phyloP scores from a whole-genome alignment of 2,797 vertebrate species.

The Hoplostethus mediterraneus region DNA sequence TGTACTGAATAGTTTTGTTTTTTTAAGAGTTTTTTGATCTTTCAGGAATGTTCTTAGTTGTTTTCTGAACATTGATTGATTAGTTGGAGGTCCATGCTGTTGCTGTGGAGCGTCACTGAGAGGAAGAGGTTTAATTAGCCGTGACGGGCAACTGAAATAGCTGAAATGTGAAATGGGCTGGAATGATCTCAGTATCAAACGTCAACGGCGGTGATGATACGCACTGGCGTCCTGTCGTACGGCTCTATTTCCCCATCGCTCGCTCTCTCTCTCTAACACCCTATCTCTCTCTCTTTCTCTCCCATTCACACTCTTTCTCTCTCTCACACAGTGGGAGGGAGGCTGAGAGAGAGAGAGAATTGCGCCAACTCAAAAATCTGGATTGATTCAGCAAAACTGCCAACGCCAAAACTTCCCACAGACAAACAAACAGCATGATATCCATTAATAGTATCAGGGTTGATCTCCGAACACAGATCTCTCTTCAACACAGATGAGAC shows the following conservation, averaged over 20 bases:
- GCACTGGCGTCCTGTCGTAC: neutral
- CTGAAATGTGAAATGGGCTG: slow-evolving; percentile 37
- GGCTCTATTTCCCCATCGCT: no score
- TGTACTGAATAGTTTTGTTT: no score
- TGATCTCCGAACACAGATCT: neutral
- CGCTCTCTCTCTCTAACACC: neutral
- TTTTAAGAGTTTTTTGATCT: no score
- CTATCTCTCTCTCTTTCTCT: neutral
- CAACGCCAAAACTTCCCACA: neutral
- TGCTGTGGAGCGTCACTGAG: slow-evolving; percentile 6
- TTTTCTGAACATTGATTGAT: no score
- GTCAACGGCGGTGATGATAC: neutral
- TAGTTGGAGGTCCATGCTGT: no score
- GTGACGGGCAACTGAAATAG: slow-evolving; percentile 23
- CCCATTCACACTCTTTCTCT: neutral
- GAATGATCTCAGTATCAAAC: slow-evolving; percentile 27
- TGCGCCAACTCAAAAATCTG: neutral
- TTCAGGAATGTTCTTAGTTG: no score
- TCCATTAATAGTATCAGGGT: neutral
- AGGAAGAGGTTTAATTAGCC: slow-evolving; percentile 41
- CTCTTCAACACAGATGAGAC: no score
- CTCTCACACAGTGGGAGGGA: neutral
- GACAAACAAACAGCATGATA: neutral
- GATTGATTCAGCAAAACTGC: neutral
- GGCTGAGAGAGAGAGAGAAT: neutral